A percentile compares a stretch with the other conserved stretches of the same genome.
These are phyloP conservation scores for Gastrophysa polygoni DNA, from an alignment of 2,888 invertebrate genomes.

Conservation along the genomic window DNA sequence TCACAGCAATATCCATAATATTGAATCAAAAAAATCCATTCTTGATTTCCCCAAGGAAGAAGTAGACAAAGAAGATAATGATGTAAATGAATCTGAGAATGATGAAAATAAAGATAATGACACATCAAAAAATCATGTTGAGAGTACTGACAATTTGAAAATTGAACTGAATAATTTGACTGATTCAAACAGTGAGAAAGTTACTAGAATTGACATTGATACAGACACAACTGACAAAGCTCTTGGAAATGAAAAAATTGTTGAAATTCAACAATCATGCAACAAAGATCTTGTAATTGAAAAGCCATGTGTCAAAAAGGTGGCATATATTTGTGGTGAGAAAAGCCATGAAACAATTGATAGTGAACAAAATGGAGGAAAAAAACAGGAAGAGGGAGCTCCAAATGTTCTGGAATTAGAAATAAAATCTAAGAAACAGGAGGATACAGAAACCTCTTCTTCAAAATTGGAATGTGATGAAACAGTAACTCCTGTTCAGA, in stretches of 20 bases:
- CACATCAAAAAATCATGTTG: neutral
- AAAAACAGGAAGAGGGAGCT: neutral
- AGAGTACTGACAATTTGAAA: conserved; percentile 11
- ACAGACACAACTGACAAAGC: no score
- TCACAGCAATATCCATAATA: neutral
- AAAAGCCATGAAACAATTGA: conserved; percentile 10
- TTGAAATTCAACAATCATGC: no score
- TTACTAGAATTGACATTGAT: conserved; percentile 1
- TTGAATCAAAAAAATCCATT: neutral
- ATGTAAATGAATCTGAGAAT: neutral
- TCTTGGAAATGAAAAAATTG: conserved; percentile 8
- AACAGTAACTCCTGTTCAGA: neutral
- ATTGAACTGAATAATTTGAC: neutral
- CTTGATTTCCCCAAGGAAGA: neutral
- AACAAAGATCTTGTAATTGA: conserved; percentile 34
- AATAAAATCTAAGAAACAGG: conserved; percentile 7
- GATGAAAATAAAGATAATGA: conserved; percentile 9
- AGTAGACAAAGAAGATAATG: neutral
- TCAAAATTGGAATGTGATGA: neutral
- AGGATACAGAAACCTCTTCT: neutral
- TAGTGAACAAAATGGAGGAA: neutral
- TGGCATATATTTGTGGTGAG: conserved; percentile 38
- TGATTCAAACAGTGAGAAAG: conserved; percentile 18
- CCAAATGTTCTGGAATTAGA: neutral
- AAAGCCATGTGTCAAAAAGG: conserved; percentile 38